phyloP scores from a whole-genome alignment of 2,888 invertebrate species.

The Leptinotarsa peninsularis region DNA sequence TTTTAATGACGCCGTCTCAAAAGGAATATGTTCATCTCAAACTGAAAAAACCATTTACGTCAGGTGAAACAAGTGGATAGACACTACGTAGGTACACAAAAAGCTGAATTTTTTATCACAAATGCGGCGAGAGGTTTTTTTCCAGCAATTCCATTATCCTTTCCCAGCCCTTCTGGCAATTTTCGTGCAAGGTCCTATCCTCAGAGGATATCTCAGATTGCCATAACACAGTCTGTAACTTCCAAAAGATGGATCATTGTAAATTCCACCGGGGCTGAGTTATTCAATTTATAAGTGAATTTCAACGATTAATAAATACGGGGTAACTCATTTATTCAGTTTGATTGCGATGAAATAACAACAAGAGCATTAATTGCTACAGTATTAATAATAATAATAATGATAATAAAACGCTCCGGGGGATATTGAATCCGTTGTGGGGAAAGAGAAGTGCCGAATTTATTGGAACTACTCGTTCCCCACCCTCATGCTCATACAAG shows the following conservation, averaged over 20 bases:
- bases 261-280: not conserved
- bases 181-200: conserved; percentile 28
- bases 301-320: not conserved
- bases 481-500: no score
- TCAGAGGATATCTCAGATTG: conserved; percentile 29
- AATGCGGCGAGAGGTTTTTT: conserved; percentile 23
- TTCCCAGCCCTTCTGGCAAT: conserved; percentile 20
- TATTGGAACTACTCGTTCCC: no score
- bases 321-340: not conserved
- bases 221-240: conserved; percentile 26
- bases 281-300: not conserved
- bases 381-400: no score
- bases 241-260: not conserved
- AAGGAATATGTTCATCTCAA: not conserved
- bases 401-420: no score
- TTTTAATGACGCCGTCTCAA: not conserved
- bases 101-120: conserved; percentile 26
- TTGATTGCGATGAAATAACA: no score
- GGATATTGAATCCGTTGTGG: no score
- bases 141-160: conserved; percentile 34
- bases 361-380: no score
- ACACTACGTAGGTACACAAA: conserved; percentile 1
- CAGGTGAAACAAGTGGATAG: not conserved
- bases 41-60: not conserved
- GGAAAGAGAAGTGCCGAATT: no score